Percentiles rank a stretch among this genome's conserved stretches.
Conservation (phyloP, 2,113 vertebrate genomes). For the Python bivittatus region DNA sequence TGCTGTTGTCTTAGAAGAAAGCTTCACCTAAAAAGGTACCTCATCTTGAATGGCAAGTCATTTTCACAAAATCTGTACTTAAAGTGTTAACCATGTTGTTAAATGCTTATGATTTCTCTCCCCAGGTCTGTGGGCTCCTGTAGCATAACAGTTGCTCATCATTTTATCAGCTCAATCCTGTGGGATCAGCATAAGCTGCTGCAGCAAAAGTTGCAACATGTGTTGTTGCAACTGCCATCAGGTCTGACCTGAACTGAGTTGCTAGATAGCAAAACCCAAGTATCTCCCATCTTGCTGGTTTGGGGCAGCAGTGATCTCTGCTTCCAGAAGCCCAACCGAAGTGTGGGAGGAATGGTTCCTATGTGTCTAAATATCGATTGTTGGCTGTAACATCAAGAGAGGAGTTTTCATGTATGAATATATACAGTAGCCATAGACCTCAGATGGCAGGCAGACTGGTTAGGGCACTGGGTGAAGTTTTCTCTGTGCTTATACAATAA, state of each 20-base stretch:
- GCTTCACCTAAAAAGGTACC: constrained; percentile 62
- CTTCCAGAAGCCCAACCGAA: not conserved
- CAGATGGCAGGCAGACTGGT: not conserved
- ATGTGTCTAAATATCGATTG: not conserved
- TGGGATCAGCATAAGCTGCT: constrained; percentile 25
- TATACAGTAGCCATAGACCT: not conserved
- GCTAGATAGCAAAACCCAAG: not conserved
- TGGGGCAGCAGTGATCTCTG: not conserved
- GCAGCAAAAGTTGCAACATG: not conserved
- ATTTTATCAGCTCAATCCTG: constrained; percentile 25
- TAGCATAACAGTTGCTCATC: not conserved
- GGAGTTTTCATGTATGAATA: not conserved
- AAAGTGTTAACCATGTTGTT: constrained; percentile 64
- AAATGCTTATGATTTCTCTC: constrained; percentile 30
- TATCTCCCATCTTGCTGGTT: not conserved
- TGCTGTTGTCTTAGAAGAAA: constrained; percentile 52
- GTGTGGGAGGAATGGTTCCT: not conserved
- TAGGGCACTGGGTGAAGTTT: not conserved
- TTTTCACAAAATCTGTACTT: constrained; percentile 79
- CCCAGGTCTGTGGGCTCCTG: constrained; percentile 19
- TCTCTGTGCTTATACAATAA: not conserved
- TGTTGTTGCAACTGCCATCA: not conserved
- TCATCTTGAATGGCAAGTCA: constrained; percentile 78
- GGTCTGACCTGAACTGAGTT: not conserved
- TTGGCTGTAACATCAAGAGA: not conserved